Conservation (phyloP, 2,113 vertebrate genomes). For the Motacilla tschutschensis region DNA sequence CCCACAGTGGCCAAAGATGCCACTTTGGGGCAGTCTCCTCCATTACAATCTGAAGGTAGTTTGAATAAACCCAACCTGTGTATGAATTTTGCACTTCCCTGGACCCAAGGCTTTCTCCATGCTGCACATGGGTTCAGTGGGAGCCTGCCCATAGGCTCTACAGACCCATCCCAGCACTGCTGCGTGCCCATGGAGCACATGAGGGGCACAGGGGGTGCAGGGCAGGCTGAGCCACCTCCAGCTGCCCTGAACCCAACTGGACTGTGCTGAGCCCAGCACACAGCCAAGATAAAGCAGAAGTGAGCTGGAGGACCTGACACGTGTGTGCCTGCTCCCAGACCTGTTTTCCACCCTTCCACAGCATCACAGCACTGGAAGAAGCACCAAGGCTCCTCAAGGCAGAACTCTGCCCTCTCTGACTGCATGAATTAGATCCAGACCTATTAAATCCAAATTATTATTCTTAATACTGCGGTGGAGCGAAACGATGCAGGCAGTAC, state of each 20-base stretch:
- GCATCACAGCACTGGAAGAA: not conserved
- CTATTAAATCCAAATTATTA: not conserved
- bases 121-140: not conserved
- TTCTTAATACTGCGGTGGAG: not conserved
- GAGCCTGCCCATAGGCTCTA: not conserved
- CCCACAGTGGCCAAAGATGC: not conserved
- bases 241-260: not conserved
- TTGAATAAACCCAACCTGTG: not conserved
- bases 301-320: fast-evolving
- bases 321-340: not conserved
- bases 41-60: not conserved
- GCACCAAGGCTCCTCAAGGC: not conserved
- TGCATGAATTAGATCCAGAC: not conserved
- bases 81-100: not conserved
- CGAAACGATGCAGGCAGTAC: fast-evolving
- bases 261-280: not conserved
- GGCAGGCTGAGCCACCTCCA: not conserved
- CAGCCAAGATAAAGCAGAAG: not conserved
- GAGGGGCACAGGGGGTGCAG: not conserved
- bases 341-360: not conserved
- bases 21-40: not conserved
- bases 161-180: not conserved
- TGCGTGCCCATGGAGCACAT: not conserved
- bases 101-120: not conserved
- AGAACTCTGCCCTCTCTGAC: not conserved